These are phyloP conservation scores for Rousettus madagascariensis DNA, from an alignment of 2,797 vertebrate species.

Conservation along the genomic window DNA sequence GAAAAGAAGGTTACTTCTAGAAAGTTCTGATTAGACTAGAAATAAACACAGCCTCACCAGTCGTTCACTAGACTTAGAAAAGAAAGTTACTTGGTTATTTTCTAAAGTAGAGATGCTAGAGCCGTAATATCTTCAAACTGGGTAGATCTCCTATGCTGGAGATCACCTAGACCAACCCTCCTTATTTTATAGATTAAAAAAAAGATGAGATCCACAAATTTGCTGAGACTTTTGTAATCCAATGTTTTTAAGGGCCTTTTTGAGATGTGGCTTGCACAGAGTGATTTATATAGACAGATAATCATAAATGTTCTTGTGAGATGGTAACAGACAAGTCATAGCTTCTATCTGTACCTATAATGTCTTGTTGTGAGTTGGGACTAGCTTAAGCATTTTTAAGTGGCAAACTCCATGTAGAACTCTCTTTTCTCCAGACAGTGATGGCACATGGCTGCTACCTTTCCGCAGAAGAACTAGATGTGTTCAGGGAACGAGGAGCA, in stretches of 20 bases:
- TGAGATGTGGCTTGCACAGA: neutral
- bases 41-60: neutral
- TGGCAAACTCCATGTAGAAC: neutral
- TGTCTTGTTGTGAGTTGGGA: neutral
- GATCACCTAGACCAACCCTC: neutral
- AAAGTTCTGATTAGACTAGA: neutral
- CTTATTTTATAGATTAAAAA: neutral
- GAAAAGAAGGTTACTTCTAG: neutral
- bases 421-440: constrained; percentile 83
- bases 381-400: neutral
- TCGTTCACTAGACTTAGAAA: neutral
- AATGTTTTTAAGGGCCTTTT: neutral
- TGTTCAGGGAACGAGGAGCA: constrained; percentile 85
- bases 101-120: neutral
- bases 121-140: neutral
- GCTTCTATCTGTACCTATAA: neutral
- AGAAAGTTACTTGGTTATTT: neutral
- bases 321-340: neutral
- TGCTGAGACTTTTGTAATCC: neutral
- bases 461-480: constrained; percentile 85
- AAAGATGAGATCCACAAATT: neutral
- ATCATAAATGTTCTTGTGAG: neutral
- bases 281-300: neutral
- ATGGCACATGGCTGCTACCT: constrained; percentile 89
- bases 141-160: neutral